phyloP scores from a whole-genome alignment of 2,113 vertebrate genomes.

The Forbesichthys papilliferus region DNA sequence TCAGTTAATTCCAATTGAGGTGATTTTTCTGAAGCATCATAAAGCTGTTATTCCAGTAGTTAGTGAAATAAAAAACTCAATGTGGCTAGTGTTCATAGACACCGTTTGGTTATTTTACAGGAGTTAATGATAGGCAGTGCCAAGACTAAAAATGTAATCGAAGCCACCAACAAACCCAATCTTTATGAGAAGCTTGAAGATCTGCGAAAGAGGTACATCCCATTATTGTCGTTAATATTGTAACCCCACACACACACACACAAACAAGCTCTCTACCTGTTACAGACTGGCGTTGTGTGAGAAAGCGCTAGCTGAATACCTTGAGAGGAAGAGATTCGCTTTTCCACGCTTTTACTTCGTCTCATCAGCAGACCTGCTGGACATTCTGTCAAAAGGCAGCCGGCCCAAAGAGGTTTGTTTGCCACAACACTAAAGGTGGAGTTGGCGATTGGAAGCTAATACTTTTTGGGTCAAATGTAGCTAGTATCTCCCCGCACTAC shows the following conservation, averaged over 20 bases:
- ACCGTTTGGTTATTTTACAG: constrained; percentile 51
- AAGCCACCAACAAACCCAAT: constrained; percentile 75
- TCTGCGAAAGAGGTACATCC: constrained; percentile 76
- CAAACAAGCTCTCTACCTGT: not conserved
- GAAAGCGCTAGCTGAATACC: constrained; percentile 80
- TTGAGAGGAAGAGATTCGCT: constrained; percentile 80
- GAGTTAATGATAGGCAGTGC: constrained; percentile 77
- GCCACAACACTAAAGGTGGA: not conserved
- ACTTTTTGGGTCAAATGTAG: too few relatives aligned
- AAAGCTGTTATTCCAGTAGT: too few relatives aligned
- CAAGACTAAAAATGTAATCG: constrained; percentile 80
- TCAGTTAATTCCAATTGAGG: too few relatives aligned
- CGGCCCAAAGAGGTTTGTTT: constrained; percentile 77
- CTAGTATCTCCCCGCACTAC: too few relatives aligned
- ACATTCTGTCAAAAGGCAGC: constrained; percentile 81
- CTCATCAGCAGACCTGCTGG: constrained; percentile 82
- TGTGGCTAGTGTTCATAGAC: too few relatives aligned
- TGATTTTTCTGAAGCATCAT: too few relatives aligned
- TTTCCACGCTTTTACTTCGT: constrained; percentile 83
- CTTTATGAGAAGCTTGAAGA: constrained; percentile 79
- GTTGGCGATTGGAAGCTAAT: too few relatives aligned
- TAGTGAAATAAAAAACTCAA: too few relatives aligned
- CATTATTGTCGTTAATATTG: not conserved
- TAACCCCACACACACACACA: too few relatives aligned
- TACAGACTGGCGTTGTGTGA: constrained; percentile 80